Base-by-base conservation (phyloP, 2,113 vertebrate genomes). In the Benitochromis conjunctus region DNA sequence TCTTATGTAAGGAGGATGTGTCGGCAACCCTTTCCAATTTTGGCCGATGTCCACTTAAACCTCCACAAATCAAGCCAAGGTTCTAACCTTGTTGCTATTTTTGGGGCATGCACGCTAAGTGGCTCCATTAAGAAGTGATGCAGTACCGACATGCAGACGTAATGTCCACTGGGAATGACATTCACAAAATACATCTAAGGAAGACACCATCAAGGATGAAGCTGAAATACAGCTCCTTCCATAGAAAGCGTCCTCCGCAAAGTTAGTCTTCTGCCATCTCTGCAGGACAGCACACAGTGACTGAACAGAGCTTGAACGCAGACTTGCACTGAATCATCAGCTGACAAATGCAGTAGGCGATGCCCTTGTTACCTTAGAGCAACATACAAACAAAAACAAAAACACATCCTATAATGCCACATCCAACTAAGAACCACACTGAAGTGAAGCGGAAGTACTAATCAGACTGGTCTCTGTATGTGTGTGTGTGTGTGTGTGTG, bases 291-390 rank as follows among this genome's bases (percentile, higher is more conserved):
- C 85, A 2, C 79, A 54, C 34, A 9, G 43, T 82, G 93, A 89
- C 62, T 88, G 69, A 90, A 88, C 62, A 3, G 16, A 80, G 81
- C 53, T 79, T 81, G 84, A 87, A 87, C 43, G 51, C 78, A 77
- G 80, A 19, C 43, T 84, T 76, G 89, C 57, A 71, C 74, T 92
- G 91, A 94, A 90, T 91, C 92, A 93, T 88, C 86, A 74, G 74
- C 86, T 88, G 87, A 90, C 85, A 82, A 53, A 83, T 29, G 69
- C 81, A 5, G 56, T 9, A 80, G 82, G 66, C 77, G 46, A 74
- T 62, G 84, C 51, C 46, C 83, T 46, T 24, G 38, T 77, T 87
- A 89, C 69, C 86, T 82, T 46, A 43, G 29, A 85, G 83, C 87
- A 86, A 55, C 26, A 83, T 5, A 2, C 60, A 76, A 55, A 86